Evolutionary conservation across 35 echinoderm and acorn worm genomes (phyloP), one percentile per base, ranked within the genome.

Genomic region (Ophioderma brevispina): DNA sequence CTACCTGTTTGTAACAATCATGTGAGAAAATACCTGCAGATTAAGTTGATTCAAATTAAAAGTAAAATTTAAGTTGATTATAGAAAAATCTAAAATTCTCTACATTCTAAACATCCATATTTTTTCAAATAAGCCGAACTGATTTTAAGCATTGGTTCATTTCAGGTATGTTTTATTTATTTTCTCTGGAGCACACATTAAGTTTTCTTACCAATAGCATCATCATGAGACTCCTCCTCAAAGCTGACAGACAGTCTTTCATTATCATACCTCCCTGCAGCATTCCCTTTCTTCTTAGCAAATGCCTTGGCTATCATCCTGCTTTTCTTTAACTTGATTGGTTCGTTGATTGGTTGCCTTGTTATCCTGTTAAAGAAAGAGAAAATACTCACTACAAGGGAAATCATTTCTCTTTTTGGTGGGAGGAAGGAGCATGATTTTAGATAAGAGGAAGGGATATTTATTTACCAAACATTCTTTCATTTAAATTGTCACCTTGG

Each of bases 301-400:
- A 95, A 99, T 31, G 97, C 97, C 87, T 99, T 99, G 80, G 97
- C 97, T 40, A 99, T 99, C 97, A 99, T 99, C 28, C 81, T 78
- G 64, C 97, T 95, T 82, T 99, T 99, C 83, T 94, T 93, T 31
- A 99, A 75, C 70, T 90, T 90, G 35, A 88, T 64, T 23, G 97
- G 97, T 40, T 99, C 97, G 52, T 99, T 99, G 78, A 99, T 95
- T 36, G 97, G 93, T 43, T 99, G 97, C 33, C 84, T 85, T 41
- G 97, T 99, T 0, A 99, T 88, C 59, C 97, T 99, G 85, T n/a
- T n/a, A n/a, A n/a, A n/a, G n/a, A n/a, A n/a, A n/a, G n/a, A n/a
- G n/a, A n/a, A n/a, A n/a, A n/a, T n/a, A n/a, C n/a, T n/a, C n/a
- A n/a, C n/a, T n/a, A n/a, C n/a, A n/a, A n/a, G n/a, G n/a, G n/a